These are phyloP conservation scores for Apamea monoglypha DNA, from an alignment of 2,888 invertebrate species.

Conservation along the genomic window DNA sequence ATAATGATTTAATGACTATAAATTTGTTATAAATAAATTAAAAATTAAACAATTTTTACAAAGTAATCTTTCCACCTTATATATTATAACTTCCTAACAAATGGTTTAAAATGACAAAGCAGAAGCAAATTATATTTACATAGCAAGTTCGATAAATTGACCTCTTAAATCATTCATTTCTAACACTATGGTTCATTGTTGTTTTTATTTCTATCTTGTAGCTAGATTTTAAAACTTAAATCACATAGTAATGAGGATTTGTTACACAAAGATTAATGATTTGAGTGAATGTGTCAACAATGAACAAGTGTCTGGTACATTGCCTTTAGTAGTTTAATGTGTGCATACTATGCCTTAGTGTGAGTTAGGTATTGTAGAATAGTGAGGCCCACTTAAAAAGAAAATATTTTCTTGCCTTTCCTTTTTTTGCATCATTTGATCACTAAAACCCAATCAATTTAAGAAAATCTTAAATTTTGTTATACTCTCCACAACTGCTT, in stretches of 20 bases:
- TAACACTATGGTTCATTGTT: slow-evolving; percentile 28
- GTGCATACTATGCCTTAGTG: slow-evolving; percentile 28
- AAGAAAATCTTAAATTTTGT: slow-evolving; percentile 37
- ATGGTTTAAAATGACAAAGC: slow-evolving; percentile 63
- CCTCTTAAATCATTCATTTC: slow-evolving; percentile 56
- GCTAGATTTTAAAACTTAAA: slow-evolving; percentile 19
- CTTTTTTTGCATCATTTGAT: slow-evolving; percentile 13
- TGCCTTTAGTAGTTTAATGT: slow-evolving; percentile 19
- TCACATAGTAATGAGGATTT: slow-evolving; percentile 9
- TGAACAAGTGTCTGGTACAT: slow-evolving; percentile 16
- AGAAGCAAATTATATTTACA: slow-evolving; percentile 64
- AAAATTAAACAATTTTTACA: slow-evolving; percentile 61
- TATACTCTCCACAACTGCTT: slow-evolving; percentile 36
- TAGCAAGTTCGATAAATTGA: slow-evolving; percentile 65
- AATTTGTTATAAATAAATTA: slow-evolving; percentile 67
- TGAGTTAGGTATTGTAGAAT: slow-evolving; percentile 15
- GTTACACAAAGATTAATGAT: slow-evolving; percentile 16
- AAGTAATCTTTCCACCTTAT: slow-evolving; percentile 62
- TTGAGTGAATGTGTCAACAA: slow-evolving; percentile 32
- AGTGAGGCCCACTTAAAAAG: not conserved
- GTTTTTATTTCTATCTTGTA: slow-evolving; percentile 26
- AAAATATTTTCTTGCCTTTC: slow-evolving; percentile 11
- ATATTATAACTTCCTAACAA: slow-evolving; percentile 48
- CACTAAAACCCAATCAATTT: slow-evolving; percentile 23
- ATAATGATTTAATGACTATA: slow-evolving; percentile 59